phyloP scores from a whole-genome alignment of 2,113 vertebrate species.

The Carassius gibelio region DNA sequence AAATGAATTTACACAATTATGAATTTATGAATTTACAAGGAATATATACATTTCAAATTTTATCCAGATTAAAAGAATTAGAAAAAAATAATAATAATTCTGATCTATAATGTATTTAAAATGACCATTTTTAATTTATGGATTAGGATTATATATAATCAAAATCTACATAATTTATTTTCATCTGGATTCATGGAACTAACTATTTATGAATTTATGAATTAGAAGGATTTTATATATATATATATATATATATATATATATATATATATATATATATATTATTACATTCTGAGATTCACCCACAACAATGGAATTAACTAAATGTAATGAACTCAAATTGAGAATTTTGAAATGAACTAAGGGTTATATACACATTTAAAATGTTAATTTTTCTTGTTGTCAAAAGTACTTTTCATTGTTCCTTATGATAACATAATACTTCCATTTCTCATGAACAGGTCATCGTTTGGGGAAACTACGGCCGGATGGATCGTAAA shows the following conservation, averaged over 20 bases:
- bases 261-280: too few relatives aligned
- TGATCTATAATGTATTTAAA: background rate
- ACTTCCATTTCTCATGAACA: slow-evolving; percentile 57
- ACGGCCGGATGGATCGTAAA: slow-evolving; percentile 96
- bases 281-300: background rate
- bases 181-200: too few relatives aligned
- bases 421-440: background rate
- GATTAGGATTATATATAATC: background rate
- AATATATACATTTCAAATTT: too few relatives aligned
- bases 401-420: background rate
- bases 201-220: too few relatives aligned
- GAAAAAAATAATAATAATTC: background rate
- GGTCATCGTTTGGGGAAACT: slow-evolving; percentile 99
- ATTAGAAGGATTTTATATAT: too few relatives aligned
- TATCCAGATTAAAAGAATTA: background rate
- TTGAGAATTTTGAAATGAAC: background rate
- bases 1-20: too few relatives aligned
- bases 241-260: too few relatives aligned
- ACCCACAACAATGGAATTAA: background rate
- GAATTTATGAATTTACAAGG: too few relatives aligned
- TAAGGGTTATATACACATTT: background rate
- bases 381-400: too few relatives aligned
- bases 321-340: background rate
- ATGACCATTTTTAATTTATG: background rate
- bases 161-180: too few relatives aligned